These are phyloP conservation scores for Lasius fuliginosus DNA, from an alignment of 2,888 invertebrate genomes.

Conservation along the genomic window DNA sequence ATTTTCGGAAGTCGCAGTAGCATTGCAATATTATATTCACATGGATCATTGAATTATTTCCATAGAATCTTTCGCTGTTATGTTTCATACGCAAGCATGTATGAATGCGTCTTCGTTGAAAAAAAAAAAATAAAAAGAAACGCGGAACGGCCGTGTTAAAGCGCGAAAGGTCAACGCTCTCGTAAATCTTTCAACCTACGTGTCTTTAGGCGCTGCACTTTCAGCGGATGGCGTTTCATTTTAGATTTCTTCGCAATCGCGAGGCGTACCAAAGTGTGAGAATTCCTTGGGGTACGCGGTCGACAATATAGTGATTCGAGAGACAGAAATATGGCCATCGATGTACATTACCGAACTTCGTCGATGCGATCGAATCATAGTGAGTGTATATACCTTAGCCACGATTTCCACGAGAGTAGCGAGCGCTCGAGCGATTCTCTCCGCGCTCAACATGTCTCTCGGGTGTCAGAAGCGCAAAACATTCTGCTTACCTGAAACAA, in stretches of 20 bases:
- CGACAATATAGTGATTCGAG: slow-evolving; percentile 35
- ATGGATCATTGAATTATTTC: background rate
- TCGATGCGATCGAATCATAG: slow-evolving; percentile 34
- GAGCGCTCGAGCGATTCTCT: slow-evolving; percentile 38
- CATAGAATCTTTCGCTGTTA: background rate
- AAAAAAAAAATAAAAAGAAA: background rate
- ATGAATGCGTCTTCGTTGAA: background rate
- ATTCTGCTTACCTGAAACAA: slow-evolving; percentile 78
- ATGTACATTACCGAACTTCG: slow-evolving; percentile 35
- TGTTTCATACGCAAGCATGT: background rate
- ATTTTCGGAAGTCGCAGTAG: background rate
- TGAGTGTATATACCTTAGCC: slow-evolving; percentile 55
- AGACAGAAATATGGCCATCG: slow-evolving; percentile 39
- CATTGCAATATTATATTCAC: slow-evolving; percentile 1
- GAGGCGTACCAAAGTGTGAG: slow-evolving; percentile 68
- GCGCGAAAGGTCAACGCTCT: slow-evolving; percentile 76
- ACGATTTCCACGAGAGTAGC: slow-evolving; percentile 51
- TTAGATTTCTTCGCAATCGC: slow-evolving; percentile 61
- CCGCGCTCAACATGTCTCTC: slow-evolving; percentile 8
- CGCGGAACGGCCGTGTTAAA: slow-evolving; percentile 39
- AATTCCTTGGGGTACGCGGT: slow-evolving; percentile 69
- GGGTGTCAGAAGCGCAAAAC: slow-evolving; percentile 3
- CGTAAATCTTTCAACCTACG: slow-evolving; percentile 75
- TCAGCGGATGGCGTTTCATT: slow-evolving; percentile 63
- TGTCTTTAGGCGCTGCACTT: slow-evolving; percentile 66